These are phyloP conservation scores for Thaumatotibia leucotreta DNA, from an alignment of 1,140 invertebrate species.

Conservation along the genomic window DNA sequence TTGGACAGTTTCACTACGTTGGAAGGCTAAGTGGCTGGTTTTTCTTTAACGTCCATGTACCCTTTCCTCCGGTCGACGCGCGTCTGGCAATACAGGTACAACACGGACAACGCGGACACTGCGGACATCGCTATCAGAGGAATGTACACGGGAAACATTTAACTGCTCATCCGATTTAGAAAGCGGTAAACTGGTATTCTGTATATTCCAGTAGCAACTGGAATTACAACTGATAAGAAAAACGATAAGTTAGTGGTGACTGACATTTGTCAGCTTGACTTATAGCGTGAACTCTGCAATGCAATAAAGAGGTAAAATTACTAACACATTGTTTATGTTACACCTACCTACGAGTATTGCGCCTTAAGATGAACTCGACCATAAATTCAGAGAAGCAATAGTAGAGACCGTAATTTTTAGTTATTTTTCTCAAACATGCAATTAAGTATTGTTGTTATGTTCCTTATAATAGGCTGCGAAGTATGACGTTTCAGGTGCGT, in stretches of 20 bases:
- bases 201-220: not conserved
- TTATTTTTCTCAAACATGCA: too few species aligned
- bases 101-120: constrained; percentile 50
- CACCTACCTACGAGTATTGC: too few species aligned
- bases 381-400: too few species aligned
- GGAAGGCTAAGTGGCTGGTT: constrained; percentile 30
- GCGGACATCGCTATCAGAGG: constrained; percentile 53
- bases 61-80: constrained; percentile 41
- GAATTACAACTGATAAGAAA: not conserved
- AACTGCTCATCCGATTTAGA: not conserved
- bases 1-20: not conserved
- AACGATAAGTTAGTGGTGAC: not conserved
- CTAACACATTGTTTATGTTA: too few species aligned
- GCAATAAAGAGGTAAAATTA: not conserved
- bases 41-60: constrained; percentile 59
- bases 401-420: too few species aligned
- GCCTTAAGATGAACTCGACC: too few species aligned
- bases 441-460: too few species aligned
- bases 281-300: not conserved
- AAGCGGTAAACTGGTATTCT: not conserved
- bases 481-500: too few species aligned
- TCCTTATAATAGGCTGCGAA: too few species aligned
- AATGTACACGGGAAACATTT: constrained; percentile 46
- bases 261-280: not conserved
- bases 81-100: constrained; percentile 59